Base-by-base conservation (phyloP, 1,140 invertebrate species). In the Vanessa tameamea region DNA sequence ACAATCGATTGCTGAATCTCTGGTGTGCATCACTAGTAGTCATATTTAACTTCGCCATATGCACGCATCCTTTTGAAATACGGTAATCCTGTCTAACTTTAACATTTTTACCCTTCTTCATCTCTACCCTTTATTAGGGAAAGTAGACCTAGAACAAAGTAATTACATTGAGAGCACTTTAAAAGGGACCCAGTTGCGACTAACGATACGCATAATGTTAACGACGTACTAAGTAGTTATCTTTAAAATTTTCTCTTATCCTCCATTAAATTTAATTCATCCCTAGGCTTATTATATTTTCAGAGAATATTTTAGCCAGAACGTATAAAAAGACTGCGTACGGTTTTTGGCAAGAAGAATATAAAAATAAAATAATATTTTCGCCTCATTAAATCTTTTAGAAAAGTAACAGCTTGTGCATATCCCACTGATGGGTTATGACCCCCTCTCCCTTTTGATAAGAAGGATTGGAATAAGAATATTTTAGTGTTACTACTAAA, bases 151-250 rank as follows among this genome's bases (percentile, higher is more conserved):
- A 55, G 51, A 65, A 11, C n/a, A 14, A 43, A 64, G 66, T 69
- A 64, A 74, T 74, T 74, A 69, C 63, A 74, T 50, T 74, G 57
- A 69, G 55, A 74, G 67, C 65, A 69, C 72, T 69, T 68, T 64
- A 68, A 67, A 73, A 66, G 47, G 66, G 72, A 51, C 66, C 59
- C 72, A 74, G 48, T 69, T 74, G 72, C 43, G 43, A 48, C 47
- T 64, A 72, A 65, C 47, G 66, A 73, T 26, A 73, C 48, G 66
- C 59, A 53, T 55, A 69, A 69, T 57, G 72, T 64, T 69, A 74
- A 74, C 63, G 48, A 67, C 61, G 63, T 64, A 64, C 67, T 74
- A 74, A 74, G 72, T 74, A 66, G 72, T 65, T 69, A 69, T 59
- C 51, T 69, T 48, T 59, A 63, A 70, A 70, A 63, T 70, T 48